Conservation (phyloP, 37 sponge, comb jelly and placozoan genomes). For the Bolinopsis microptera region DNA sequence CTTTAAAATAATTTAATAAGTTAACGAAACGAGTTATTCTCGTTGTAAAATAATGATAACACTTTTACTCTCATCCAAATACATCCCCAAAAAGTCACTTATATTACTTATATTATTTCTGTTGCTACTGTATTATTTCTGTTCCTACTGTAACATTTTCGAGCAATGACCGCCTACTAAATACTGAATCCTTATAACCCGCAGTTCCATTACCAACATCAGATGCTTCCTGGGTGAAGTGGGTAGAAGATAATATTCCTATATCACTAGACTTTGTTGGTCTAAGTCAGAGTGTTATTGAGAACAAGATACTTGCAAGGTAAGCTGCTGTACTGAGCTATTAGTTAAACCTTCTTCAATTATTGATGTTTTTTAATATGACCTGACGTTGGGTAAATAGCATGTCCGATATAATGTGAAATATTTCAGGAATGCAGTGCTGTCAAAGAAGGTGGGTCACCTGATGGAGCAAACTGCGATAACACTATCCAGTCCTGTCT, state of each 20-base stretch:
- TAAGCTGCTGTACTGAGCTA: neutral
- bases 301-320: neutral
- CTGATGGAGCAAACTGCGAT: neutral
- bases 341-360: too few relatives aligned
- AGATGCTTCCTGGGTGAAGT: slow-evolving; percentile 16
- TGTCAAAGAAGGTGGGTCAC: neutral
- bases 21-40: too few relatives aligned
- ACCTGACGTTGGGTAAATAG: neutral
- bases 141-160: too few relatives aligned
- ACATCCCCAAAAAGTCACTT: too few relatives aligned
- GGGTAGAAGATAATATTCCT: slow-evolving; percentile 21
- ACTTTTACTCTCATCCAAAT: too few relatives aligned
- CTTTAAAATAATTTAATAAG: too few relatives aligned
- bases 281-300: slow-evolving; percentile 24
- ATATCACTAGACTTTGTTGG: neutral
- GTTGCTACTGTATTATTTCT: too few relatives aligned
- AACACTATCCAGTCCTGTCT: neutral
- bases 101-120: too few relatives aligned
- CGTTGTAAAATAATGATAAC: too few relatives aligned
- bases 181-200: too few relatives aligned
- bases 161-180: too few relatives aligned
- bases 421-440: neutral
- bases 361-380: too few relatives aligned
- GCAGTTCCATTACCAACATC: slow-evolving; percentile 24
- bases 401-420: neutral